Base-by-base conservation (phyloP, 2,888 invertebrate genomes). In the Clostera curtula region DNA sequence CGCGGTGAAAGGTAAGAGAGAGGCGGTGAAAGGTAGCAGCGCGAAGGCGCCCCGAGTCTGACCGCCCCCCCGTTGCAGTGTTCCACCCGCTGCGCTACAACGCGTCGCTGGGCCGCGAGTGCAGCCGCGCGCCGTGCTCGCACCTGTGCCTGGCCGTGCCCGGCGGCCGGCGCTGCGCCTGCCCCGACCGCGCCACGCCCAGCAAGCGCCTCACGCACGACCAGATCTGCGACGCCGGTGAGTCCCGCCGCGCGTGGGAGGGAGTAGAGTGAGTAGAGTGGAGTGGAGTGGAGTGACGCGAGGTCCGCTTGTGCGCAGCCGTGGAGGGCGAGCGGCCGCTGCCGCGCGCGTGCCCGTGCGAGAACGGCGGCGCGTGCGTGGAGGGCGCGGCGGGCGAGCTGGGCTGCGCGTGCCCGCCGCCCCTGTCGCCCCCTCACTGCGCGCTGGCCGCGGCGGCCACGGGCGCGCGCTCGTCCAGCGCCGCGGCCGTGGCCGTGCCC, bases 101-200 rank as follows among this genome's bases (percentile, higher is more conserved):
- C 73, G 87, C 87, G 25, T 87, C 92, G 0, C 56, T 89, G 22
- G 72, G 47, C 37, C 22, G 89, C 89, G 12, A 95, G 96, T 70
- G 87, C 86, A 33, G 68, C 70, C 30, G 55, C 29, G 87, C 89
- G 25, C 86, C 88, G 10, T 98, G 98, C 77, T 93, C 96, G 25
- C 98, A 98, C 84, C 85, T 98, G 39, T 98, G 98, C 72, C 88
- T 98, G 21, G 83, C 93, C 6, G 92, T 96, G 37, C 98, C 98
- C 0, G 90, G 89, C 20, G 96, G 96, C 1, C 89, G 91, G 49
- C 89, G 92, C 32, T 98, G 98, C 69, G 89, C 92, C 6, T 98
- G 98, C 69, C 98, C 98, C 44, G 98, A 92, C 79, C 84, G 82
- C 18, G 80, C 79, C 35, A 56, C 51, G 43, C 64, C 65, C 48